Evolutionary conservation across 2,888 invertebrate species (phyloP), one percentile per base, ranked within the genome.

Genomic region (Dynastes hyllus): DNA sequence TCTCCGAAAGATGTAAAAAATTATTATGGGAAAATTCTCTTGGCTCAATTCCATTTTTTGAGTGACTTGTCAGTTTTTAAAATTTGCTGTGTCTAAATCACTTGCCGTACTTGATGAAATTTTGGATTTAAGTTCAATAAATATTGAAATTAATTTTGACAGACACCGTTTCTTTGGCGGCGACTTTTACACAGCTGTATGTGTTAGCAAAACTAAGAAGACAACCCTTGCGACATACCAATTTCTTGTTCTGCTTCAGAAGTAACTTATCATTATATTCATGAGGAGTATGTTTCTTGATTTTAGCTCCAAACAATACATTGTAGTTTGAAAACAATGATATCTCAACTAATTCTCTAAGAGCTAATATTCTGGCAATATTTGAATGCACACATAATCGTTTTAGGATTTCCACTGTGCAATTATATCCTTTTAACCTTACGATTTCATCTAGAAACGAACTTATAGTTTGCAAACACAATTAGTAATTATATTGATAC

Each of bases 181-280:
- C 22, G 22, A 22, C 22, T 1, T 22, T 22, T 22, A 22, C 22
- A 22, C 22, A 22, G 22, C 22, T 22, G 22, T 22, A 22, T 22
- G 22, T 16, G 16, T 16, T 16, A 16, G 16, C 22, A 22, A 22
- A 22, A 22, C 22, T 22, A 22, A 22, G 22, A 22, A 22, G 22
- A 22, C 22, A 22, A 22, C 32, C 32, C 32, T 37, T 37, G 32
- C 9, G 53, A 84, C 87, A 89, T 83, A 93, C 94, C 86, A 95
- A 95, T 89, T 94, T 95, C 85, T 95, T 93, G 88, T 96, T 96
- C 85, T 95, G 92, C 84, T 93, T 91, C 78, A 96, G 89, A 8
- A 95, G 88, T 81, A 91, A 86, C 79, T 92, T 92, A 58, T 91
- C 91, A 78, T 85, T 89, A 83, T 85, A 85, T 75, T 87, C 85